Evolutionary conservation across 2,113 vertebrate genomes (phyloP).

Genomic region (Illadopsis cleaveri): DNA sequence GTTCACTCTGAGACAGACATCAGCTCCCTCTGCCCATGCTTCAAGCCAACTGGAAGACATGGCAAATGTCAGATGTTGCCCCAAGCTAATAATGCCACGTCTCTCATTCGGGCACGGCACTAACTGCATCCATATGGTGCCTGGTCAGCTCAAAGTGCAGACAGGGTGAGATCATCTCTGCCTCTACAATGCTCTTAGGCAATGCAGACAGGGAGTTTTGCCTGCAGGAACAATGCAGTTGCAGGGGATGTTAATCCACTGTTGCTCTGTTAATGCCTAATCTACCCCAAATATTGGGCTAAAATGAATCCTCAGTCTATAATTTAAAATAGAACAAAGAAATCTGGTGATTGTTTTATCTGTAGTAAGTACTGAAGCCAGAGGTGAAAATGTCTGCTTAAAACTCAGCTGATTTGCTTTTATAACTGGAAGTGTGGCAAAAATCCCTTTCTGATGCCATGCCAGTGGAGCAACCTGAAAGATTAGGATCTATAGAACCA

Average conservation of each 20-base stretch:
- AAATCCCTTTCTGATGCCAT: background rate
- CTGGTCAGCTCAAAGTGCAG: slow-evolving; percentile 16
- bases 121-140: slow-evolving; percentile 17
- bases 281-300: background rate
- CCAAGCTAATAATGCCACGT: background rate
- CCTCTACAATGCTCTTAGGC: background rate
- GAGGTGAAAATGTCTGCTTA: background rate
- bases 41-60: slow-evolving; percentile 26
- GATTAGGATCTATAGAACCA: background rate
- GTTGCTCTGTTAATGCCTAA: background rate
- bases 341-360: background rate
- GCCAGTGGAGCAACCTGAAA: background rate
- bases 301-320: background rate
- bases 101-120: background rate
- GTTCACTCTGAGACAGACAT: background rate
- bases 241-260: background rate
- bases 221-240: background rate
- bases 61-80: background rate
- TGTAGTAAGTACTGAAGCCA: background rate
- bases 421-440: background rate
- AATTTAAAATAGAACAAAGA: background rate
- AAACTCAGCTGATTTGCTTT: background rate
- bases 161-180: slow-evolving; percentile 20
- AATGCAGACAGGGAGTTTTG: background rate
- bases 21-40: background rate